These are phyloP conservation scores for rabbit (Oryctolagus cuniculus) DNA, from an alignment of 2,113 vertebrate genomes.

Conservation along the genomic window DNA sequence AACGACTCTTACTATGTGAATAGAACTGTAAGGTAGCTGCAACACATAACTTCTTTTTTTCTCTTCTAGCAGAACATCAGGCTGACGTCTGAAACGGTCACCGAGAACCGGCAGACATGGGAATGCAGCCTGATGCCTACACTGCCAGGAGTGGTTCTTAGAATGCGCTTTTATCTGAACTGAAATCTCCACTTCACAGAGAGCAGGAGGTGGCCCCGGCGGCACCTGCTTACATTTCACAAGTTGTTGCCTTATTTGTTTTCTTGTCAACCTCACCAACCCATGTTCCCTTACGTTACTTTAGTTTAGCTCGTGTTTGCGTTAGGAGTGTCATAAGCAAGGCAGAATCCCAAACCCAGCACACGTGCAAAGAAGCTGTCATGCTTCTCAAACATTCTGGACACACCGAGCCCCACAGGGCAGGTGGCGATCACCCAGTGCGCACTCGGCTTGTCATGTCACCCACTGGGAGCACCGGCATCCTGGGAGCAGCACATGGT, in stretches of 20 bases:
- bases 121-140: background rate
- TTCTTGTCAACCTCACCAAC: background rate
- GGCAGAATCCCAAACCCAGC: background rate
- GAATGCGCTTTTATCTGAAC: conserved; percentile 51
- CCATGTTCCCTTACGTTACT: background rate
- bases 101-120: background rate
- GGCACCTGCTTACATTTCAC: background rate
- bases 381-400: background rate
- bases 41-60: background rate
- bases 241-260: background rate
- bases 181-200: background rate
- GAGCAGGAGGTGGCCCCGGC: background rate
- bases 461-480: too few species aligned
- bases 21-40: background rate
- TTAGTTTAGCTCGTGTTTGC: background rate
- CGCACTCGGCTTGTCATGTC: too few species aligned
- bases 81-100: background rate
- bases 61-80: background rate
- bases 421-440: background rate
- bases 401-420: background rate
- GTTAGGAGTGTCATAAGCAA: background rate
- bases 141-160: background rate
- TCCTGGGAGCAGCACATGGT: too few species aligned
- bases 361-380: background rate
- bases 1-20: background rate